Conservation (phyloP, 2,113 vertebrate species). For the Sebastes schlegelii region DNA sequence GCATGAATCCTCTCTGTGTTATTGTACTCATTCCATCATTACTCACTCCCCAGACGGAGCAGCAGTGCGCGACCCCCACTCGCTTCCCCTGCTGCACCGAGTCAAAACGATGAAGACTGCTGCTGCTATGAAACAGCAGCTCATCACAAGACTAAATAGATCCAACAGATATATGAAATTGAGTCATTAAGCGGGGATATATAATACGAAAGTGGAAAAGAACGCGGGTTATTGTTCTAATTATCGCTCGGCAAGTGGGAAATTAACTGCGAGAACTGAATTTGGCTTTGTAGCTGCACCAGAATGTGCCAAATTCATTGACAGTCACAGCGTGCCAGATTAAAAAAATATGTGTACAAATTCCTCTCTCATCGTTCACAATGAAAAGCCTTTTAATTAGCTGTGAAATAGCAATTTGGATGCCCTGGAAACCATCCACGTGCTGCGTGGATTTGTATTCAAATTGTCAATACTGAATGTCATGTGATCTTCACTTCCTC, state of each 20-base stretch:
- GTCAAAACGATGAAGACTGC: slow-evolving; percentile 35
- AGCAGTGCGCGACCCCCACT: slow-evolving; percentile 40
- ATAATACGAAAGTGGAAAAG: not conserved
- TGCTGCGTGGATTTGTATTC: slow-evolving; percentile 7
- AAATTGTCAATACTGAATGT: not conserved
- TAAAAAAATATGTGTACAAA: slow-evolving; percentile 22
- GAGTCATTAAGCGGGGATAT: not conserved
- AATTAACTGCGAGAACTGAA: slow-evolving; percentile 21
- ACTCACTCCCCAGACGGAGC: slow-evolving; percentile 61
- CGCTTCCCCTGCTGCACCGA: slow-evolving; percentile 36
- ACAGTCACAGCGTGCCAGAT: slow-evolving; percentile 5
- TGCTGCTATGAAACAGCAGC: slow-evolving; percentile 1
- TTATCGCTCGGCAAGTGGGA: not conserved
- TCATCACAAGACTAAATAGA: slow-evolving; percentile 2
- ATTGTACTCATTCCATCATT: slow-evolving; percentile 64
- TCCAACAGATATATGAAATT: slow-evolving; percentile 10
- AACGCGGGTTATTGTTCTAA: slow-evolving; percentile 31
- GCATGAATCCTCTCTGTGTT: slow-evolving; percentile 69
- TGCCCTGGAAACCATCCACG: slow-evolving; percentile 28
- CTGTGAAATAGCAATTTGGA: slow-evolving; percentile 46
- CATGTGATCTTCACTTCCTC: not conserved
- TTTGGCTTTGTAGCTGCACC: slow-evolving; percentile 30
- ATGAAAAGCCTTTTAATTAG: slow-evolving; percentile 25
- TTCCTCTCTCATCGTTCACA: slow-evolving; percentile 14
- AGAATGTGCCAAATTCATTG: slow-evolving; percentile 33